These are phyloP conservation scores for Formica exsecta DNA, from an alignment of 1,140 invertebrate species.

Conservation along the genomic window DNA sequence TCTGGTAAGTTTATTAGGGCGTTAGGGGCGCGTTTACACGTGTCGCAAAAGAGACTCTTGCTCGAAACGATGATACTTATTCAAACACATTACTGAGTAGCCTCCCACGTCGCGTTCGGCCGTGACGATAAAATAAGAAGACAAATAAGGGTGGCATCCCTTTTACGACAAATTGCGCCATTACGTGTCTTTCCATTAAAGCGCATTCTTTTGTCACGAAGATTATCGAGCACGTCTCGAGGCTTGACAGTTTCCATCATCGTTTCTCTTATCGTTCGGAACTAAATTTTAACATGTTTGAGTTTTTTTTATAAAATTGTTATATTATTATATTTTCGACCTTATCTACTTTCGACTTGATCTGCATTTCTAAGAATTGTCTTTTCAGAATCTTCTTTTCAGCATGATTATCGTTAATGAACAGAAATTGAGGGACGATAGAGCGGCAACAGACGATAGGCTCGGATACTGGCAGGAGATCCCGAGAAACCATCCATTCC, in stretches of 20 bases:
- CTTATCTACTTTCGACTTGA: neutral
- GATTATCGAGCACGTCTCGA: neutral
- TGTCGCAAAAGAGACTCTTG: slow-evolving; percentile 11
- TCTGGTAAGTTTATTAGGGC: slow-evolving; percentile 55
- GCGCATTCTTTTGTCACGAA: neutral
- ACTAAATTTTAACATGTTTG: no score
- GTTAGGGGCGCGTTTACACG: neutral
- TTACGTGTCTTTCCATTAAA: slow-evolving; percentile 7
- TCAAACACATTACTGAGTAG: slow-evolving; percentile 75
- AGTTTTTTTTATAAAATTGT: neutral
- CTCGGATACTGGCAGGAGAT: slow-evolving; percentile 13
- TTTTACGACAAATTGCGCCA: neutral
- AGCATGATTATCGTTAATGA: slow-evolving; percentile 5
- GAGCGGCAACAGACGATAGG: slow-evolving; percentile 19
- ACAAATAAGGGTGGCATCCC: slow-evolving; percentile 66
- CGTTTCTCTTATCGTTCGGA: no score
- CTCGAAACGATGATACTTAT: slow-evolving; percentile 70
- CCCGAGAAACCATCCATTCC: slow-evolving; percentile 65
- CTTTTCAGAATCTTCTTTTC: neutral
- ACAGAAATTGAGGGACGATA: slow-evolving; percentile 22
- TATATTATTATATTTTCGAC: neutral
- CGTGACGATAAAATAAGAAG: slow-evolving; percentile 53
- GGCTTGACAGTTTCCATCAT: neutral
- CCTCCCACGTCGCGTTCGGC: slow-evolving; percentile 5
- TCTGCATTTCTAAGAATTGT: neutral